These are phyloP conservation scores for Poeciliopsis presidionis DNA, from an alignment of 2,797 vertebrate genomes.

Conservation along the genomic window DNA sequence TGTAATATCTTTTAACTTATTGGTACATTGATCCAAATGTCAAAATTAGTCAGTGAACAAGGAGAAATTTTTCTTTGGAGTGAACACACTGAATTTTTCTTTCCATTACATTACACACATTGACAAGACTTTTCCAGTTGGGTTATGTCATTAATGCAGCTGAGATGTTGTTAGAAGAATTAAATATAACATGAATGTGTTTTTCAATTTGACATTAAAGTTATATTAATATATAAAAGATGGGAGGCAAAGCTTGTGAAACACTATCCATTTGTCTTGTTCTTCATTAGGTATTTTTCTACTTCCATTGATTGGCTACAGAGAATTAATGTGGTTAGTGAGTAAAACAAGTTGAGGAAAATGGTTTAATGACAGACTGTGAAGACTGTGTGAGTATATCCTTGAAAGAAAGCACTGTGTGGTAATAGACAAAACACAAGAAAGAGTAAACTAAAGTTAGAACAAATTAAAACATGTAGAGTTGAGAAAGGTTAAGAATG, in stretches of 20 bases:
- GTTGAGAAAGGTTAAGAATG: conserved; percentile 55
- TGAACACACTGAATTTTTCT: not conserved
- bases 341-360: conserved; percentile 26
- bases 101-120: conserved; percentile 14
- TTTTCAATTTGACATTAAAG: conserved; percentile 63
- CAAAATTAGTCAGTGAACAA: conserved; percentile 21
- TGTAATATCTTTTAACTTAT: conserved; percentile 39
- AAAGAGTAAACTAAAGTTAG: conserved; percentile 3
- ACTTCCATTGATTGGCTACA: conserved; percentile 69
- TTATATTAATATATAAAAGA: conserved; percentile 54
- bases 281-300: conserved; percentile 60
- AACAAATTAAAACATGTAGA: conserved; percentile 28
- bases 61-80: conserved; percentile 8
- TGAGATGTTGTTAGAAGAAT: conserved; percentile 38
- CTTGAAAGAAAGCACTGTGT: not conserved
- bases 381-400: conserved; percentile 1
- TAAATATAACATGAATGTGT: conserved; percentile 49
- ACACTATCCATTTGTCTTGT: conserved; percentile 61
- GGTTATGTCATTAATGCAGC: conserved; percentile 18
- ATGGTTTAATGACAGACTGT: conserved; percentile 4
- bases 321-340: conserved; percentile 53
- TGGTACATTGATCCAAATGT: conserved; percentile 36
- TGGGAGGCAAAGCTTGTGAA: conserved; percentile 50
- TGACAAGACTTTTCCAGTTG: conserved; percentile 23
- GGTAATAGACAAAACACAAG: conserved; percentile 18